phyloP scores from a whole-genome alignment of 2,888 invertebrate species.

The Pristionchus arcanus region DNA sequence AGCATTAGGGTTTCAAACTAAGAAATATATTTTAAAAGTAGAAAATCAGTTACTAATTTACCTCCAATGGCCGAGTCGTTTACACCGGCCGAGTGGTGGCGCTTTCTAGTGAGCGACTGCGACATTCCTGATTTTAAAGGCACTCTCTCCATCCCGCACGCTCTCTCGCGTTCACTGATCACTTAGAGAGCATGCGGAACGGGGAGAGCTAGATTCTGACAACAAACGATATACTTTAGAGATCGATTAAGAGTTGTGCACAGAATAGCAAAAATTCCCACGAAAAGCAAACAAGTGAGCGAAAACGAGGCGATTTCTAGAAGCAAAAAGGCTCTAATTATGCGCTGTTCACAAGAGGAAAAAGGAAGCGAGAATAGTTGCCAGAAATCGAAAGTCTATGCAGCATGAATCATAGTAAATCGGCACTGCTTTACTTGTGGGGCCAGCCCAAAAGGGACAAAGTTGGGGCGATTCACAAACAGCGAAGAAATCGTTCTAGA shows the following conservation, averaged over 20 bases:
- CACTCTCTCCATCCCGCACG: neutral
- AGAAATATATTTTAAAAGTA: neutral
- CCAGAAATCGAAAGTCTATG: neutral
- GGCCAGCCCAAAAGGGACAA: too few relatives aligned
- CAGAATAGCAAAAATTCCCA: neutral
- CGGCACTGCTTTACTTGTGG: too few relatives aligned
- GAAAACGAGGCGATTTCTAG: neutral
- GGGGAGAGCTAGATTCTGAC: neutral
- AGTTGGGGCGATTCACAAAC: too few relatives aligned
- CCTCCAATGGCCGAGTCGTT: conserved; percentile 2
- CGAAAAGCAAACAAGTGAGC: neutral
- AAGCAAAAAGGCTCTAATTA: neutral
- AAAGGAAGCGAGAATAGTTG: neutral
- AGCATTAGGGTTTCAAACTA: neutral
- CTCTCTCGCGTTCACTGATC: neutral
- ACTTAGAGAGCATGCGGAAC: neutral
- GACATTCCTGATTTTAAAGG: neutral
- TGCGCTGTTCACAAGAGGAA: neutral
- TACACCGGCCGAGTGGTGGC: neutral
- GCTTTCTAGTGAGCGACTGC: conserved; percentile 17
- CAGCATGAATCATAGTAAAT: too few relatives aligned
- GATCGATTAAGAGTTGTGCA: neutral
- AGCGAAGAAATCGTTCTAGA: neutral
- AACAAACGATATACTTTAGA: neutral
- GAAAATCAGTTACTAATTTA: neutral